These are phyloP conservation scores for Pseudomyrmex dendroicus DNA, from an alignment of 1,140 invertebrate genomes.

Conservation along the genomic window DNA sequence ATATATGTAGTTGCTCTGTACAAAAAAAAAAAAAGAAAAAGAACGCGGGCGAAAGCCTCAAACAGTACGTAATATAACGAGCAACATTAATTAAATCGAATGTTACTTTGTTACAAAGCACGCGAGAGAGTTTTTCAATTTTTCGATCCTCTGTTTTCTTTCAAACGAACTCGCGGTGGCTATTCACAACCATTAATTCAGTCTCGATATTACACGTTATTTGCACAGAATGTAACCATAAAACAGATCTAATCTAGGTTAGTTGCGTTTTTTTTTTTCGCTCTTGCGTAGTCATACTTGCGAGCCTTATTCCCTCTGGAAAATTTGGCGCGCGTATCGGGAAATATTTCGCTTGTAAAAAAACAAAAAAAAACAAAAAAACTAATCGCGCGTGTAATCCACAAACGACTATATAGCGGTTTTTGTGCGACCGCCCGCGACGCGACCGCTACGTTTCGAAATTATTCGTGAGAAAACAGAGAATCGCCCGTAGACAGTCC, in stretches of 20 bases:
- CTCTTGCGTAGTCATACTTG: background rate
- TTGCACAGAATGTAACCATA: too few species aligned
- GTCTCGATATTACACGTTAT: too few species aligned
- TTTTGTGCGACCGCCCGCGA: background rate
- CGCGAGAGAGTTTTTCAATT: too few species aligned
- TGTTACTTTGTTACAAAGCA: too few species aligned
- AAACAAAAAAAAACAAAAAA: background rate
- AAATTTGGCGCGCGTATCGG: background rate
- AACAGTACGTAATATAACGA: too few species aligned
- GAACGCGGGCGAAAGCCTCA: too few species aligned
- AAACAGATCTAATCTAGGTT: too few species aligned
- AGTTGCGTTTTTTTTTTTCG: background rate
- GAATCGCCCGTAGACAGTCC: conserved; percentile 5
- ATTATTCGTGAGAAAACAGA: conserved; percentile 30
- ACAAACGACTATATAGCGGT: background rate
- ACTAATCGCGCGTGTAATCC: conserved; percentile 17
- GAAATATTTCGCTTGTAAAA: background rate
- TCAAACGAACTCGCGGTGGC: too few species aligned
- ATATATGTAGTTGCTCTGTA: background rate
- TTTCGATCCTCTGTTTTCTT: too few species aligned
- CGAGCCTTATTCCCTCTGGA: too few species aligned
- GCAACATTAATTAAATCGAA: too few species aligned
- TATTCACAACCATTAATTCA: too few species aligned
- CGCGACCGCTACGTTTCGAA: background rate
- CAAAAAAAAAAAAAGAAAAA: background rate